These are phyloP conservation scores for Trachelus iudaicus DNA, from an alignment of 2,888 invertebrate genomes.

Conservation along the genomic window DNA sequence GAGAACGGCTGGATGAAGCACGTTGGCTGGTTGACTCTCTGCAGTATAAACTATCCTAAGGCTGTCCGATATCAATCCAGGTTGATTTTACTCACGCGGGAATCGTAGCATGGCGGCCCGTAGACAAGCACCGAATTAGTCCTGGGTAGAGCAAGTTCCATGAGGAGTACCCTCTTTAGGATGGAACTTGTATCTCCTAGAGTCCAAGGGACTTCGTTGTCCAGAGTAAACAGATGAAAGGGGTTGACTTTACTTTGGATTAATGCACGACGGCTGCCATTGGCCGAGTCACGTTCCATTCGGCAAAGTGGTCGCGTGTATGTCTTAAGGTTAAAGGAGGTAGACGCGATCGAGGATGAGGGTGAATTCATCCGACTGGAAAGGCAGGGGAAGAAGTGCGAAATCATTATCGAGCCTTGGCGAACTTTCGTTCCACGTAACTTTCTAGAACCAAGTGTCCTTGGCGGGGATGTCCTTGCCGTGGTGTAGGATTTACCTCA, in stretches of 20 bases:
- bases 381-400: background rate
- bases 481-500: too few relatives aligned
- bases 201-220: background rate
- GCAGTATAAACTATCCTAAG: background rate
- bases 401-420: too few relatives aligned
- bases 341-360: slow-evolving; percentile 26
- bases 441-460: too few relatives aligned
- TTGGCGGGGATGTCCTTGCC: too few relatives aligned
- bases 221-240: background rate
- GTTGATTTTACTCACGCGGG: background rate
- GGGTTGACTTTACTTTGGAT: background rate
- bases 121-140: background rate
- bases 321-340: slow-evolving; percentile 23
- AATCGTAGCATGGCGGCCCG: background rate
- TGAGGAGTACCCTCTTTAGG: background rate
- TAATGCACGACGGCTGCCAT: slow-evolving; percentile 17
- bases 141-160: background rate
- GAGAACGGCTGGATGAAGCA: background rate
- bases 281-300: slow-evolving; percentile 30
- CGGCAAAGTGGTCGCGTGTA: slow-evolving; percentile 22
- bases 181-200: background rate
- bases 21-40: background rate
- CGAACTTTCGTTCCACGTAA: too few relatives aligned
- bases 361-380: slow-evolving; percentile 6
- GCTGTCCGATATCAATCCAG: background rate